Conservation (phyloP, 2,888 invertebrate species). For the Hanleya hanleyi region DNA sequence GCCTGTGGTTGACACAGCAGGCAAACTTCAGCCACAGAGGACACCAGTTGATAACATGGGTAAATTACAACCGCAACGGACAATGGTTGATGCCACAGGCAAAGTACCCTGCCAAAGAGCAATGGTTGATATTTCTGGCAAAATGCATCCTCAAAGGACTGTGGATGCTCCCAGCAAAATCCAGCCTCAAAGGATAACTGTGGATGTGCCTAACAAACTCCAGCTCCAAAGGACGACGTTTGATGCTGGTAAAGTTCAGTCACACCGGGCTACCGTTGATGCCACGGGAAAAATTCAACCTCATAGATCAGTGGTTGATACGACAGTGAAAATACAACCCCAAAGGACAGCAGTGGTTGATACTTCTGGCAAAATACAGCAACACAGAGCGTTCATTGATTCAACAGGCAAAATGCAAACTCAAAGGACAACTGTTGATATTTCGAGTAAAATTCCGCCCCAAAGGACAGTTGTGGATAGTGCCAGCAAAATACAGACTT, state of each 20-base stretch:
- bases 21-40: background rate
- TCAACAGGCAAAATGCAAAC: slow-evolving; percentile 1
- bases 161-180: background rate
- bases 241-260: background rate
- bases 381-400: no score
- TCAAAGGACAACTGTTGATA: background rate
- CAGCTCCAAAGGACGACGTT: background rate
- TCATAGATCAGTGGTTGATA: background rate
- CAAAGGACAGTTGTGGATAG: background rate
- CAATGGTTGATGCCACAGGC: background rate
- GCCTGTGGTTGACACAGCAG: background rate
- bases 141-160: background rate
- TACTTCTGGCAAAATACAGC: no score
- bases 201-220: background rate
- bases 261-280: background rate
- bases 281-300: no score
- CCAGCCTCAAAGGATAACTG: background rate
- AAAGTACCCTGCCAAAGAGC: background rate
- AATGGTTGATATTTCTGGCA: background rate
- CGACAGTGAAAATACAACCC: background rate
- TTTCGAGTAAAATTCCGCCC: background rate
- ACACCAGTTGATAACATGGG: background rate
- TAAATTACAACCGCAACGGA: background rate
- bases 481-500: background rate
- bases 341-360: background rate